Base-by-base conservation (phyloP, 2,113 vertebrate species). In the Seriola rivoliana region DNA sequence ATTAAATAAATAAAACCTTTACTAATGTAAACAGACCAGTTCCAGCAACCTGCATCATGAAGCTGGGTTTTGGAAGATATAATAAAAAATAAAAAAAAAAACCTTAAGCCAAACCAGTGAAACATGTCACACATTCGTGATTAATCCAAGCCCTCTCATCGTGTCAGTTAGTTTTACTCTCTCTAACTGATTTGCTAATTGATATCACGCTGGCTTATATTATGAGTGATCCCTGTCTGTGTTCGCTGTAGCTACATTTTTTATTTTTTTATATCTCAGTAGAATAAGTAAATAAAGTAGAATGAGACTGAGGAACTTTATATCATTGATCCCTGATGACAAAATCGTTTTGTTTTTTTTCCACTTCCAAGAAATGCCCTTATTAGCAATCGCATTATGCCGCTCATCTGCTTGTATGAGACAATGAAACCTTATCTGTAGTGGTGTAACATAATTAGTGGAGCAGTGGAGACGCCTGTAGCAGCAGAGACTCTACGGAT, bases 401-500 rank as follows among this genome's bases (percentile, higher is more conserved):
- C 0, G 0, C 44, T 80, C 60, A 63, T 75, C 60, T 70, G 57
- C 85, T 74, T 9, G 11, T 40, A 32, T 5, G 72, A 81, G 80
- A 86, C 75, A 75, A 70, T 52, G 58, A 57, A 77, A 65, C 40
- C 75, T 70, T 76, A 85, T 87, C 81, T 13, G 65, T 13, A 4
- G 63, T 14, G 85, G 80, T 83, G 64, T 81, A 76, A 86, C 62
- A 16, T 69, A 64, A 88, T 91, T 84, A 91, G 74, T 6, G 63
- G 32, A 66, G 57, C 63, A 2, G 64, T 10, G 48, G 64, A 80
- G 74, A 40, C 34, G 50, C 80, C 64, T 75, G 78, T 34, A 62
- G 38, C 69, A 23, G 70, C 83, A 52, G 42, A 78, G 8, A 74
- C 40, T 71, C 73, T 52, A 77, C 85, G 88, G 86, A 81, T 78